These are phyloP conservation scores for Pseudomyrmex cubaensis DNA, from an alignment of 1,140 invertebrate species.

Conservation along the genomic window DNA sequence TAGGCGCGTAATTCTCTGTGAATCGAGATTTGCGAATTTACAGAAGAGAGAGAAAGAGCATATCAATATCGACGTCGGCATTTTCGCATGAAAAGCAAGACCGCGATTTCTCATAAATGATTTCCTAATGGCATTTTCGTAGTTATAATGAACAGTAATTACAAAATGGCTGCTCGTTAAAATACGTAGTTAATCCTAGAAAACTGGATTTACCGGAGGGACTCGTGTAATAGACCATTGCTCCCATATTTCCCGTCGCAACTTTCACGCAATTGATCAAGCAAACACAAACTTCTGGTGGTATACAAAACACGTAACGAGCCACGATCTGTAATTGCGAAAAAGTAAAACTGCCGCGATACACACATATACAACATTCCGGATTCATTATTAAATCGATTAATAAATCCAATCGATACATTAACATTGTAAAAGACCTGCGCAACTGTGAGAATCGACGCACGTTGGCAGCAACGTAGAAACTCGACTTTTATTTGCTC, in stretches of 20 bases:
- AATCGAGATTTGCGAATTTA: constrained; percentile 1
- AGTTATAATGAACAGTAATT: constrained; percentile 56
- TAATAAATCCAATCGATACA: not conserved
- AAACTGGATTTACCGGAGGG: not conserved
- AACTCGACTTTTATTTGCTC: constrained; percentile 36
- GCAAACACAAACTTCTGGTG: constrained; percentile 3
- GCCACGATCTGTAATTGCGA: too few relatives aligned
- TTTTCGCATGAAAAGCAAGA: constrained; percentile 43
- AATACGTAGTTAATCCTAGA: constrained; percentile 12
- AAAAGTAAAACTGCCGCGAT: not conserved
- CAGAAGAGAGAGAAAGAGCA: not conserved
- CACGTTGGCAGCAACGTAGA: constrained; percentile 9
- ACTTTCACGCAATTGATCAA: constrained; percentile 52
- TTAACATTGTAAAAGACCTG: not conserved
- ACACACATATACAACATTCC: not conserved
- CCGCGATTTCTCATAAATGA: constrained; percentile 50
- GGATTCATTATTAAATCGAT: not conserved
- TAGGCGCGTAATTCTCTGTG: constrained; percentile 9
- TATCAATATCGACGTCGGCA: not conserved
- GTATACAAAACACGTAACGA: not conserved
- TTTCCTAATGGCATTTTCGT: constrained; percentile 49
- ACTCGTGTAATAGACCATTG: constrained; percentile 6
- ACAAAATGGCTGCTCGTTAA: constrained; percentile 47
- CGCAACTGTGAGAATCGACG: constrained; percentile 17
- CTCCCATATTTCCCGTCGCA: constrained; percentile 2